These are phyloP conservation scores for Phaonia tiefii DNA, from an alignment of 2,888 invertebrate genomes.

Conservation along the genomic window DNA sequence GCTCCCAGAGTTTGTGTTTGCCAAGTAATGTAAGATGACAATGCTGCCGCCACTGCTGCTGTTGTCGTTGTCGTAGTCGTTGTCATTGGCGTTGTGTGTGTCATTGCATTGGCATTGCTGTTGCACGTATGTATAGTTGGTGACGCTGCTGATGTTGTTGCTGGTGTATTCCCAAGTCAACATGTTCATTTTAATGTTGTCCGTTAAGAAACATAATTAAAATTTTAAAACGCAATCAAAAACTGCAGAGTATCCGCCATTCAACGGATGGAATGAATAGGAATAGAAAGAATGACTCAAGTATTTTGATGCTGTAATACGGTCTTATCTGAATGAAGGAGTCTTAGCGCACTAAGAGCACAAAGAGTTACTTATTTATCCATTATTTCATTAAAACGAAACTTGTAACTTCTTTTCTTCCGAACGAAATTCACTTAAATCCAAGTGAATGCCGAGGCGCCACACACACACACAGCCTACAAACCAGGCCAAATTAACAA, in stretches of 20 bases:
- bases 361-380: conserved; percentile 57
- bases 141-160: conserved; percentile 46
- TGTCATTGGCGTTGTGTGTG: conserved; percentile 18
- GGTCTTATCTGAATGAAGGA: conserved; percentile 42
- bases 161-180: conserved; percentile 64
- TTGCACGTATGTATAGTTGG: conserved; percentile 35
- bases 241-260: conserved; percentile 41
- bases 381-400: conserved; percentile 61
- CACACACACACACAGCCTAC: conserved; percentile 5
- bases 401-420: conserved; percentile 19
- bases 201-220: conserved; percentile 68
- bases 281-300: conserved; percentile 27
- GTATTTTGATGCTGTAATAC: conserved; percentile 20
- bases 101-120: conserved; percentile 44
- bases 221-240: conserved; percentile 66
- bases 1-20: conserved; percentile 34
- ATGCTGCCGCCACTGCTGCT: conserved; percentile 42
- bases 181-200: conserved; percentile 68
- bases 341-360: conserved; percentile 34
- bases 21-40: conserved; percentile 56
- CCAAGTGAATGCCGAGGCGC: conserved; percentile 13
- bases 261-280: conserved; percentile 31
- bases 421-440: conserved; percentile 16
- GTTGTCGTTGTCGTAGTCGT: conserved; percentile 35
- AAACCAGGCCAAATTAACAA: too few relatives aligned